phyloP scores from a whole-genome alignment of 2,113 vertebrate genomes.

The Pangasianodon hypophthalmus region DNA sequence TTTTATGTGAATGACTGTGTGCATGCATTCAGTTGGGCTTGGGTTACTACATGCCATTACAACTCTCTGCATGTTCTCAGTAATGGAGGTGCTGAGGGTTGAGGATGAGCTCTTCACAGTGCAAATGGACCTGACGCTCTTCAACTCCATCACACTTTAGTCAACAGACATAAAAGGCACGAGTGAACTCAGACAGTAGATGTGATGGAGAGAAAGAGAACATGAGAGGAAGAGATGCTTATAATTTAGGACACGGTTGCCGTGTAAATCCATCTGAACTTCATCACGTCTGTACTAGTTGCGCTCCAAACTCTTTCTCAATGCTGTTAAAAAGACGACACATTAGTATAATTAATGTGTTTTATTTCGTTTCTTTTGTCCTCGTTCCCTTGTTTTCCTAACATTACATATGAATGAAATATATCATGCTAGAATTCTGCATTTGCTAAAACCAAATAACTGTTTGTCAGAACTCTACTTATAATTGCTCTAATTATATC shows the following conservation, averaged over 20 bases:
- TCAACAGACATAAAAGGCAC: constrained; percentile 25
- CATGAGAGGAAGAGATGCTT: constrained; percentile 1
- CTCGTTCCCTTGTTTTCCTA: not conserved
- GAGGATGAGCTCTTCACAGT: constrained; percentile 34
- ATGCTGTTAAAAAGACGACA: not conserved
- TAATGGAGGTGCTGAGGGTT: constrained; percentile 46
- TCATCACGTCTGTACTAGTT: constrained; percentile 8
- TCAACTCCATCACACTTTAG: constrained; percentile 25
- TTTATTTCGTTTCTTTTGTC: not conserved
- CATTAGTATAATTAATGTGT: not conserved
- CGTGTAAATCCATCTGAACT: constrained; percentile 11
- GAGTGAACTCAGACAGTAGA: not conserved
- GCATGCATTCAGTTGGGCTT: not conserved
- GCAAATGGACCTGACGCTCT: constrained; percentile 27
- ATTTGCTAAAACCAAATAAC: not conserved
- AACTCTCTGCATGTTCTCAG: not conserved
- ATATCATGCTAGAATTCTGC: not conserved
- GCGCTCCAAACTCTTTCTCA: not conserved
- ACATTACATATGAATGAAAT: not conserved
- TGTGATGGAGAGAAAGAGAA: constrained; percentile 11
- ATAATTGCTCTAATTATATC: not conserved
- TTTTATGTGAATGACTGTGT: constrained; percentile 21
- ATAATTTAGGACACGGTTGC: constrained; percentile 16
- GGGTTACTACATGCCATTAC: constrained; percentile 3
- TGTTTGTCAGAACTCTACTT: not conserved